These are phyloP conservation scores for Harpagifer antarcticus DNA, from an alignment of 2,797 vertebrate genomes.

Conservation along the genomic window DNA sequence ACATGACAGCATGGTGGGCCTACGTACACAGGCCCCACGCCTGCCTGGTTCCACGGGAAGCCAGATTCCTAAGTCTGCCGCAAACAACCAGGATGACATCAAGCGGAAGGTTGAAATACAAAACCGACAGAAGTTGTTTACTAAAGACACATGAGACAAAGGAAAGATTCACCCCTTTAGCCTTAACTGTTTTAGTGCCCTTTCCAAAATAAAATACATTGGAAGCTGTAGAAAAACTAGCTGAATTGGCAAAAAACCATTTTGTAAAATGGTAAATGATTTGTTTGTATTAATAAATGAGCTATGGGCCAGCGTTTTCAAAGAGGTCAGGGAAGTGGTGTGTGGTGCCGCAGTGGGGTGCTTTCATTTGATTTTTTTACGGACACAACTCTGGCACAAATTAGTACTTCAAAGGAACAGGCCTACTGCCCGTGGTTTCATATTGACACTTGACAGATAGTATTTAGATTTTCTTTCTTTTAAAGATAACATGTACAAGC, in stretches of 20 bases:
- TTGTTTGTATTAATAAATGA: constrained; percentile 51
- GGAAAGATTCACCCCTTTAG: constrained; percentile 45
- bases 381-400: constrained; percentile 35
- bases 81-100: constrained; percentile 78
- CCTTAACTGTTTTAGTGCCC: constrained; percentile 17
- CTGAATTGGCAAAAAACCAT: constrained; percentile 13
- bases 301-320: constrained; percentile 46
- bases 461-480: constrained; percentile 16
- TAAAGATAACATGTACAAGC: constrained; percentile 3
- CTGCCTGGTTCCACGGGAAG: constrained; percentile 78
- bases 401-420: constrained; percentile 29
- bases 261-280: constrained; percentile 45
- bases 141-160: constrained; percentile 59
- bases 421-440: constrained; percentile 8
- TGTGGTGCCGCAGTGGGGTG: constrained; percentile 16
- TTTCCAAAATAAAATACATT: constrained; percentile 21
- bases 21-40: constrained; percentile 77
- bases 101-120: constrained; percentile 66
- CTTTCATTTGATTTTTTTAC: constrained; percentile 23
- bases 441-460: constrained; percentile 26
- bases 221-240: constrained; percentile 16
- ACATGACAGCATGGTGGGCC: constrained; percentile 79
- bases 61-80: constrained; percentile 75
- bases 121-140: constrained; percentile 75
- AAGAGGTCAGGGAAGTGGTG: constrained; percentile 42